Conservation (phyloP, 2,888 invertebrate genomes). For the Drosophila colorata region DNA sequence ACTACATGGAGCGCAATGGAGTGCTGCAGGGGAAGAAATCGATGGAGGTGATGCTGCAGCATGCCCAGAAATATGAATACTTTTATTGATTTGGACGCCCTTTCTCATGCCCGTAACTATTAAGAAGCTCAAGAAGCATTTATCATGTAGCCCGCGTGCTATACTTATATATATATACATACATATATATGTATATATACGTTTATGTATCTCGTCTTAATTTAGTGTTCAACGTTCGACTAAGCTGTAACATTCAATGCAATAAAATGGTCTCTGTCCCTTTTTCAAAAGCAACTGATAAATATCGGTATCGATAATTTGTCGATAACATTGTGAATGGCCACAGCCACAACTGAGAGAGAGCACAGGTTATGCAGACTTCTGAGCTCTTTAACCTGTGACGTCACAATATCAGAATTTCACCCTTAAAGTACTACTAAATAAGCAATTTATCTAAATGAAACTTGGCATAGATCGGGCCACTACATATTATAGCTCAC, state of each 20-base stretch:
- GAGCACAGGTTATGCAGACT: too few relatives aligned
- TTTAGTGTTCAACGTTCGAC: constrained; percentile 17
- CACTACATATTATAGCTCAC: too few relatives aligned
- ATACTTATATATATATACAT: constrained; percentile 10
- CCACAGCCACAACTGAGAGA: constrained; percentile 53
- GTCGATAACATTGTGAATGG: constrained; percentile 23
- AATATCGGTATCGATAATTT: constrained; percentile 28
- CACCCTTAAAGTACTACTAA: too few relatives aligned
- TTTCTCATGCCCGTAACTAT: neutral
- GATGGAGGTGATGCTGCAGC: constrained; percentile 87
- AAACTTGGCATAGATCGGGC: too few relatives aligned
- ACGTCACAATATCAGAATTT: too few relatives aligned
- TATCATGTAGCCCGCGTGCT: constrained; percentile 41
- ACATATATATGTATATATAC: constrained; percentile 2
- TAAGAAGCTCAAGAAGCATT: constrained; percentile 79
- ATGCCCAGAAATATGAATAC: constrained; percentile 75
- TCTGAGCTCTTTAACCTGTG: too few relatives aligned
- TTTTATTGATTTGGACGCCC: constrained; percentile 46
- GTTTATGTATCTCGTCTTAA: constrained; percentile 29
- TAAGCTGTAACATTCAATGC: constrained; percentile 41
- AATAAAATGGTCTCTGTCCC: constrained; percentile 52
- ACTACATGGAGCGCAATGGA: constrained; percentile 92
- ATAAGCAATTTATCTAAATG: too few relatives aligned
- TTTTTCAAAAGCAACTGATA: neutral
- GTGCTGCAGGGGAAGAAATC: constrained; percentile 90